phyloP scores from a whole-genome alignment of 2,113 vertebrate genomes.

The Lophochroa leadbeateri region DNA sequence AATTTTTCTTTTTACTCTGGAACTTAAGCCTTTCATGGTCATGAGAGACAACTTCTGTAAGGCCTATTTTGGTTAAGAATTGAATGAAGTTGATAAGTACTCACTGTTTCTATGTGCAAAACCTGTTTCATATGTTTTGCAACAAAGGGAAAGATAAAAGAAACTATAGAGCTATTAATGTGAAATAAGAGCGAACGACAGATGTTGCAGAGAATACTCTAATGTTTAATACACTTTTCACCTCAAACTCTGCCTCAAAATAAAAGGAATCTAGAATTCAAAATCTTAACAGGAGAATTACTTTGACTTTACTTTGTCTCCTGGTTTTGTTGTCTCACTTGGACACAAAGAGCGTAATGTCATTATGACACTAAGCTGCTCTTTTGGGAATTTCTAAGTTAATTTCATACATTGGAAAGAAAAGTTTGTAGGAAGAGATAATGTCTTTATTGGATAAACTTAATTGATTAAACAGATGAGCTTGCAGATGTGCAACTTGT shows the following conservation, averaged over 20 bases:
- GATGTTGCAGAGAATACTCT: background rate
- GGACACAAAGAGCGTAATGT: background rate
- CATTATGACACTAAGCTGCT: background rate
- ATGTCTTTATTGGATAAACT: background rate
- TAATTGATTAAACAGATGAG: background rate
- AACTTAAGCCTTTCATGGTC: background rate
- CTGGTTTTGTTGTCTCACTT: background rate
- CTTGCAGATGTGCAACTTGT: background rate
- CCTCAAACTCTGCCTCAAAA: background rate
- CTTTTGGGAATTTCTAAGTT: background rate
- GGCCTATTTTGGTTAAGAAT: background rate
- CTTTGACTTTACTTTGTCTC: background rate
- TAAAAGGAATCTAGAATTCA: background rate
- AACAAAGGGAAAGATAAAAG: background rate
- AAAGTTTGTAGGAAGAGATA: background rate
- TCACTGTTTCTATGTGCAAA: background rate
- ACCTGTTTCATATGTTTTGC: background rate
- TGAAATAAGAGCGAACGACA: background rate
- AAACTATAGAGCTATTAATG: background rate
- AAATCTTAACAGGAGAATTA: background rate
- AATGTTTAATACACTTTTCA: background rate
- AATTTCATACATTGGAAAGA: background rate
- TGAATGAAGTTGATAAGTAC: rapidly evolving
- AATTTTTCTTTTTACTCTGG: background rate
- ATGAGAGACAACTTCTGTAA: background rate